Evolutionary conservation across 37 sponge, comb jelly and placozoan species (phyloP), one percentile per base, ranked within the genome.

Genomic region (Haliclona indistincta): DNA sequence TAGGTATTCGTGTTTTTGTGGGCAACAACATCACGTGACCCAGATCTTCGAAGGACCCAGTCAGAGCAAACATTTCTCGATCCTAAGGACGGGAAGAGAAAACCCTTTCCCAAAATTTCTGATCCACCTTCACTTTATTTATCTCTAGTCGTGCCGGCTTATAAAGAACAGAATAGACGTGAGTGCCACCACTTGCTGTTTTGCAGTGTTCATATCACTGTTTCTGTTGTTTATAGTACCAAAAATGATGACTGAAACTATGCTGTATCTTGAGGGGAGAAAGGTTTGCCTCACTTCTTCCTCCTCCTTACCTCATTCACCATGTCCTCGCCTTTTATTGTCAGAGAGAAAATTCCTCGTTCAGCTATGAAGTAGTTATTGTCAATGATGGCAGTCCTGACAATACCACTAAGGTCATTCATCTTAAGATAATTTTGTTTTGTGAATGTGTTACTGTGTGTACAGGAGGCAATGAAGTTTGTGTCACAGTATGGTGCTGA

Each of bases 331-430:
- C n/a, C 49, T 78, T 35, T 38, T 13, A 72, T 79, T 35, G 65
- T 38, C 78, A 82, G 80, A 63, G 69, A 45, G n/a, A 75, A 23
- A 49, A 83, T 22, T 55, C 73, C 19, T 45, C 63, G 30, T 97
- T 87, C 55, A 73, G 74, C 34, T 95, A 95, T 47, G 96, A 95
- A 81, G 80, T 95, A 23, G 86, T 97, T 25, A 77, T 98, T 23
- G 99, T 98, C 26, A 94, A 98, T 81, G 99, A 98, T 87, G 99
- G 99, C 7, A 98, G 99, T 55, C 76, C 70, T 69, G 99, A 98
- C 69, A 62, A 52, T 2, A 98, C 99, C 15, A 75, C 90, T 17
- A 38, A 93, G 79, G 94, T 87, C 6, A 40, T 43, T 34, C 8
- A 6, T 26, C 4, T 1, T 2, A 2, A 32, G 74, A 20, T 60